Conservation (phyloP, 2,888 invertebrate species). For the Calameuta pallipes region DNA sequence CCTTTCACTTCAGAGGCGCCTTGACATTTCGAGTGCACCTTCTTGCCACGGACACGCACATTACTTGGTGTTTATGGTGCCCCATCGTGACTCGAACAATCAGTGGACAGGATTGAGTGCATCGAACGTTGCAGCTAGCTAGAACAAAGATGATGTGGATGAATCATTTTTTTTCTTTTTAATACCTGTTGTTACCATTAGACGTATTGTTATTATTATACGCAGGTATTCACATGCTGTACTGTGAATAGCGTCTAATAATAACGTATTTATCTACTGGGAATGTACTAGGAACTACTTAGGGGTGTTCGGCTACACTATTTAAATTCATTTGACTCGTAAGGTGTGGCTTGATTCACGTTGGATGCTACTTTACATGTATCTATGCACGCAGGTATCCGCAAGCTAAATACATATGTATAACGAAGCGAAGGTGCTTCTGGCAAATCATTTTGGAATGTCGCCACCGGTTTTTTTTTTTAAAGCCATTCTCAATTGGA, state of each 20-base stretch:
- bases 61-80: not conserved
- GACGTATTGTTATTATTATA: not conserved
- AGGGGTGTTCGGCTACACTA: not conserved
- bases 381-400: not conserved
- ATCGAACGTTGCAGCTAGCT: not conserved
- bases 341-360: not conserved
- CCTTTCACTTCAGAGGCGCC: slow-evolving; percentile 42
- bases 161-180: not conserved
- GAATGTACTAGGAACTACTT: not conserved
- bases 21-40: slow-evolving; percentile 39
- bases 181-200: not conserved
- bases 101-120: not conserved
- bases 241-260: not conserved
- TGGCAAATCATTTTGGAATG: not conserved
- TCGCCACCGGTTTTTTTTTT: not conserved
- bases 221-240: no score
- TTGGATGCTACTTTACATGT: not conserved
- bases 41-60: not conserved
- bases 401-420: not conserved
- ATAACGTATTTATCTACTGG: not conserved
- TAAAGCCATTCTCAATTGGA: not conserved
- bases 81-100: not conserved
- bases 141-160: not conserved
- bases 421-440: not conserved
- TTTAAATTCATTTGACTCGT: not conserved